Percentiles rank a stretch among this genome's conserved stretches.
These are phyloP conservation scores for Poicephalus meyeri DNA, from an alignment of 2,113 vertebrate species.

Conservation along the genomic window DNA sequence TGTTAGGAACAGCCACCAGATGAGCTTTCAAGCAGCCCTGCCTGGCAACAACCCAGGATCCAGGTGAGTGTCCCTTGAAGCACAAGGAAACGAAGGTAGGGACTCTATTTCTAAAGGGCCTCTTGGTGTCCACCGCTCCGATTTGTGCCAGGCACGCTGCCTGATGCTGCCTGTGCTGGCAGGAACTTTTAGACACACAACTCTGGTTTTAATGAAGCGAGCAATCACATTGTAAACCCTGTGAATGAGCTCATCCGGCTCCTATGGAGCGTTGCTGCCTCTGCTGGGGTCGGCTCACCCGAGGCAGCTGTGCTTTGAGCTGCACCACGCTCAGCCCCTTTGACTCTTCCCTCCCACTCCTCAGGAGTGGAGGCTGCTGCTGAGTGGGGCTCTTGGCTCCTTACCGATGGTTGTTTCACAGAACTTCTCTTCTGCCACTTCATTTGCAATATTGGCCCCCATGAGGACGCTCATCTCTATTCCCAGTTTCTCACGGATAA, in stretches of 20 bases:
- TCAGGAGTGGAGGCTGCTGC: background rate
- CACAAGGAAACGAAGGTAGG: background rate
- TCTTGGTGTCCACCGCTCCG: background rate
- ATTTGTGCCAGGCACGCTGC: background rate
- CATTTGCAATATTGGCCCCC: conserved; percentile 96
- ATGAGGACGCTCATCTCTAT: conserved; percentile 91
- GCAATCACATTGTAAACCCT: background rate
- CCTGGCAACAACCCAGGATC: background rate
- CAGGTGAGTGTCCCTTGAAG: background rate
- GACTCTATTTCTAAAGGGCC: background rate
- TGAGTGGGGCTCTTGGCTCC: background rate
- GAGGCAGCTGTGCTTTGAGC: background rate
- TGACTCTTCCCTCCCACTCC: background rate
- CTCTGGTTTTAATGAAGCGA: background rate
- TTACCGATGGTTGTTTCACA: conserved; percentile 97
- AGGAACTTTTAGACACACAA: background rate
- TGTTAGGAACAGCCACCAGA: background rate
- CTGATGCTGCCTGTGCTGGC: background rate
- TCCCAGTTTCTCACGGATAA: conserved; percentile 86
- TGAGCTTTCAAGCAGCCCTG: background rate
- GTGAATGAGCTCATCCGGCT: background rate
- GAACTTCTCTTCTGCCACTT: conserved; percentile 96
- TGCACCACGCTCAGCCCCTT: background rate
- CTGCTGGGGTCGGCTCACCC: background rate
- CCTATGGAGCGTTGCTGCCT: background rate